Conservation (phyloP, 2,888 invertebrate species). For the Tachina grossa region DNA sequence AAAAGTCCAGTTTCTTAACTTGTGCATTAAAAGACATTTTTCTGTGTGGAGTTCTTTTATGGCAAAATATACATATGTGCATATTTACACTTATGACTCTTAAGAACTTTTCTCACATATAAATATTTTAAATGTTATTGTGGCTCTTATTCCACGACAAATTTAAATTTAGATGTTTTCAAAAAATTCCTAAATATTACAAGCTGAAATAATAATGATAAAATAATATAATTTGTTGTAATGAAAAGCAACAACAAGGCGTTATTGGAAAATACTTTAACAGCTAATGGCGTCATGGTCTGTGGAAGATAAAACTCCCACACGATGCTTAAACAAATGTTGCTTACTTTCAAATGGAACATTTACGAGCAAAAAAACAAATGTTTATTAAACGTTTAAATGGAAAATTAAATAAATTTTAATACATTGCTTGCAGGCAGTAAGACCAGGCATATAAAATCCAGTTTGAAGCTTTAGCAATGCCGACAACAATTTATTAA, state of each 20-base stretch:
- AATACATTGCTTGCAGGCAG: conserved; percentile 42
- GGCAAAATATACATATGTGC: background rate
- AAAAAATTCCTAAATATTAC: conserved; percentile 11
- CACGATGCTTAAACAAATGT: conserved; percentile 30
- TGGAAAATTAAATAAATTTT: conserved; percentile 41
- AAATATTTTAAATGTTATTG: no score
- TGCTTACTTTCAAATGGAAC: conserved; percentile 33
- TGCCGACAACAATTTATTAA: conserved; percentile 47
- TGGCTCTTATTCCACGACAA: no score
- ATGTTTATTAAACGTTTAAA: conserved; percentile 34
- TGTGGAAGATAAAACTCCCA: conserved; percentile 45
- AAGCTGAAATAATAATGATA: conserved; percentile 3
- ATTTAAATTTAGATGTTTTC: conserved; percentile 8
- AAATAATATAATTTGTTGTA: conserved; percentile 23
- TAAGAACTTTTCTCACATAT: background rate
- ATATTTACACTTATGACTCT: background rate
- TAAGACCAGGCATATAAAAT: conserved; percentile 16
- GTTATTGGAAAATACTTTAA: conserved; percentile 32
- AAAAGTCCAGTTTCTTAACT: conserved; percentile 16
- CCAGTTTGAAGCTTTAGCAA: conserved; percentile 37
- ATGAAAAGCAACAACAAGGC: conserved; percentile 23
- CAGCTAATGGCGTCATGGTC: background rate
- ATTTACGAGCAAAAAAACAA: conserved; percentile 43
- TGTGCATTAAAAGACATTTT: background rate
- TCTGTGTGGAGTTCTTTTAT: background rate